Base-by-base conservation (phyloP, 53 echinoderm and acorn worm genomes). In the Henricia sp. region DNA sequence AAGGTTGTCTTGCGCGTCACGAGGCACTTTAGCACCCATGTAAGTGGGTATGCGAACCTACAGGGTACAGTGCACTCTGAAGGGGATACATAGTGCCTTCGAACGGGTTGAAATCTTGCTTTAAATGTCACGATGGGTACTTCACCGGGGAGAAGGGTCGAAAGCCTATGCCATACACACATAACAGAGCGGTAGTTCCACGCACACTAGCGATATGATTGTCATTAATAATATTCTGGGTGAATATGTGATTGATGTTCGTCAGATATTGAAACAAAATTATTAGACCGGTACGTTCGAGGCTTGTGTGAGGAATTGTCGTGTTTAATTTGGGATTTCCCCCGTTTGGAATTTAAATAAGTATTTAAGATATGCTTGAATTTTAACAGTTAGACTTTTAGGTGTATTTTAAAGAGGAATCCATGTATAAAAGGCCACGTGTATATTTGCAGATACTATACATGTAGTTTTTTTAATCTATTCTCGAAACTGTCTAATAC, bases 41-140 rank as follows among this genome's bases (percentile, higher is more conserved):
- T 53, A 72, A 73, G 73, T 73, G 73, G n/a, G 73, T 71, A 60
- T 33, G 62, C 24, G n/a, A 69, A 71, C 71, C 71, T 51, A 41
- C 32, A 35, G 16, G 48, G 14, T n/a, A 71, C 29, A 30, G 20
- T 20, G 23, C 36, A 8, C 50, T 41, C 50, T 73, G 25, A n/a
- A 73, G 73, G 37, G 73, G 73, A 53, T 26, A n/a, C 4, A 23
- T 44, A 5, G 27, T 70, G 43, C 24, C 70, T 25, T 19, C 35
- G 34, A 17, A 64, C 64, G 30, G 24, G 70, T 50, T 28, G 58
- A 23, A 6, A 34, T 29, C 33, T 20, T 17, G 24, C 36, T 54
- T 17, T 75, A 76, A 76, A 76, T 76, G 76, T 76, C 76, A 76
- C 11, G 53, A 26, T 50, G 34, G 2, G 55, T 55, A 74, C 74